Evolutionary conservation across 2,888 invertebrate genomes (phyloP), one percentile per base, ranked within the genome.

Genomic region (Drosophila paramelanica): DNA sequence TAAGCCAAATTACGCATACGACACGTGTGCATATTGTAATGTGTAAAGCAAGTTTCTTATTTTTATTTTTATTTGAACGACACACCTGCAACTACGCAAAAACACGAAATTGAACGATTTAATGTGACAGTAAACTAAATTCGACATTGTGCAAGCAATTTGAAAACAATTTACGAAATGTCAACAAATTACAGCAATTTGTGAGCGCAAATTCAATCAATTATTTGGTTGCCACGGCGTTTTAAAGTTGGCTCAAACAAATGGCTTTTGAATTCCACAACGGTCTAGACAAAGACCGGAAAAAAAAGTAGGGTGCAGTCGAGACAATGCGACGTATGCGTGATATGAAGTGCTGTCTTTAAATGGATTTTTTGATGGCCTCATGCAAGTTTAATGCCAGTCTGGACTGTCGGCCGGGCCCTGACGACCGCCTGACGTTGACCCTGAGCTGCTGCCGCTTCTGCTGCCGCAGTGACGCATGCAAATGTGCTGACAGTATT

Each of bases 181-280:
- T 75, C 77, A 79, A 77, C 77, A 82, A 85, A 82, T 82, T 76
- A 65, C 55, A 67, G 73, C 77, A 86, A 86, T 86, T 80, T 80
- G 56, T 23, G 17, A 39, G 13, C 33, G 57, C 31, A 73, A 77
- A 76, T 65, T 56, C 60, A 73, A 77, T 77, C 57, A 76, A 76
- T 76, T 76, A 77, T 76, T 65, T 38, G 52, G 38, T 47, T 64
- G 17, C 46, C 45, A 46, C 45, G 51, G 56, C 53, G 60, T 25
- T 67, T 74, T 73, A 50, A 74, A 75, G 25, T 57, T 67, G 42
- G n/a, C 50, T 50, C 27, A 60, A 27, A 27, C 25, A 52, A 61
- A 50, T 45, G 43, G 25, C 36, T 20, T 31, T 56, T 45, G 50
- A 55, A 42, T 46, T 67, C 1, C 23, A 53, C n/a, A 38, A 31